A percentile compares a stretch with the other conserved stretches of the same genome.
phyloP scores from a whole-genome alignment of 2,113 vertebrate genomes.

The Nycticryphes semicollaris region DNA sequence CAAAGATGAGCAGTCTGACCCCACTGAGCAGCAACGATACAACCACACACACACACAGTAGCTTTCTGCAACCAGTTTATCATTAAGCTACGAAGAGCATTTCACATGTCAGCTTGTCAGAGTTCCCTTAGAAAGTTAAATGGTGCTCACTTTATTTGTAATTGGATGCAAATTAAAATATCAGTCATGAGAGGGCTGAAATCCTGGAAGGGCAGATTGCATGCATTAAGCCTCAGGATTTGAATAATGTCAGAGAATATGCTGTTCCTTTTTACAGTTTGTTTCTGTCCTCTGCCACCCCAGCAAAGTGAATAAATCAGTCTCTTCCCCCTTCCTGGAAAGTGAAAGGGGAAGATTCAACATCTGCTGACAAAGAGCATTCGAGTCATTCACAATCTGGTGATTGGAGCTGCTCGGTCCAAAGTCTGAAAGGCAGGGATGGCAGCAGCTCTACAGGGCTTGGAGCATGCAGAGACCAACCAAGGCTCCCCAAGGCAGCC shows the following conservation, averaged over 20 bases:
- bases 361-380: background rate
- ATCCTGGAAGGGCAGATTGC: background rate
- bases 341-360: background rate
- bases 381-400: background rate
- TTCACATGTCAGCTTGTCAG: background rate
- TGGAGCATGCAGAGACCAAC: background rate
- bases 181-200: background rate
- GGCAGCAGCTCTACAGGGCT: background rate
- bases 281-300: constrained; percentile 34
- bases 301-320: constrained; percentile 8
- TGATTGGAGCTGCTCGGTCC: background rate
- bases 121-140: constrained; percentile 3
- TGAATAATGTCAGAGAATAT: background rate
- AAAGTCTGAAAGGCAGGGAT: background rate
- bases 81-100: background rate
- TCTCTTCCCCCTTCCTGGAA: constrained; percentile 19
- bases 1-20: background rate
- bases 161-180: constrained; percentile 21
- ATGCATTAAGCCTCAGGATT: background rate
- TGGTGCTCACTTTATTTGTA: background rate
- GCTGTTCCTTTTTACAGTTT: background rate
- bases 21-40: background rate
- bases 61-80: background rate
- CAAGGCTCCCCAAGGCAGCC: background rate
- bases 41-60: background rate